phyloP scores from a whole-genome alignment of 1,140 invertebrate species.

The Vollenhovia emeryi region DNA sequence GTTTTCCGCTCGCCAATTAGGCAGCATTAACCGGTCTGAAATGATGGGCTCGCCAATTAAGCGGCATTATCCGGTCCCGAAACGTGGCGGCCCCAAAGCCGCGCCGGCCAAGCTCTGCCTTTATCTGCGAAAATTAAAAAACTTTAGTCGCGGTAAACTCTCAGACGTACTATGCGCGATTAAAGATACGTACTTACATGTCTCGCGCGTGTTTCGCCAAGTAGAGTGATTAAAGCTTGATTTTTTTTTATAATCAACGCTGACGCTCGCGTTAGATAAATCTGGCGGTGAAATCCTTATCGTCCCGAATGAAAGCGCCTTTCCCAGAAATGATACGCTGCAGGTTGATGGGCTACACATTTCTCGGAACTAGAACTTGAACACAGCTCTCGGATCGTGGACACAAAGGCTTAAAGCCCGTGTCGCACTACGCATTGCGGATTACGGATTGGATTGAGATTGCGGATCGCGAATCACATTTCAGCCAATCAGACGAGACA shows the following conservation, averaged over 20 bases:
- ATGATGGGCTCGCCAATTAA: conserved; percentile 61
- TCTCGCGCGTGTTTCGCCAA: neutral
- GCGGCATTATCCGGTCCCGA: conserved; percentile 57
- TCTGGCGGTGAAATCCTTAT: neutral
- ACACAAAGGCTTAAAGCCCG: too few species aligned
- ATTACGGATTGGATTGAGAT: too few species aligned
- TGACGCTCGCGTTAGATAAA: neutral
- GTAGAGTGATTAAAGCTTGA: neutral
- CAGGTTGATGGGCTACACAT: too few species aligned
- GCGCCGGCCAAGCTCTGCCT: conserved; percentile 38
- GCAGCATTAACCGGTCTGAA: conserved; percentile 61
- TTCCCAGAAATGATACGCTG: neutral
- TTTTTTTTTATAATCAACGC: too few species aligned
- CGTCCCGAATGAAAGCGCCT: neutral
- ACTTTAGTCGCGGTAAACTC: conserved; percentile 46
- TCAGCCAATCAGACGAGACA: too few species aligned
- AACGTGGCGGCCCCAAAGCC: conserved; percentile 32
- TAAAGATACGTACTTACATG: neutral
- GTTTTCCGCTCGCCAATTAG: conserved; percentile 65
- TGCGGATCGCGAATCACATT: too few species aligned
- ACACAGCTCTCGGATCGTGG: too few species aligned
- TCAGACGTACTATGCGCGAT: neutral
- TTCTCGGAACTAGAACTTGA: too few species aligned
- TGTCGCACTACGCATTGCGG: too few species aligned
- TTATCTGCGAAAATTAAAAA: conserved; percentile 71